Conservation (phyloP, 2,888 invertebrate species). For the Norana najaformis region DNA sequence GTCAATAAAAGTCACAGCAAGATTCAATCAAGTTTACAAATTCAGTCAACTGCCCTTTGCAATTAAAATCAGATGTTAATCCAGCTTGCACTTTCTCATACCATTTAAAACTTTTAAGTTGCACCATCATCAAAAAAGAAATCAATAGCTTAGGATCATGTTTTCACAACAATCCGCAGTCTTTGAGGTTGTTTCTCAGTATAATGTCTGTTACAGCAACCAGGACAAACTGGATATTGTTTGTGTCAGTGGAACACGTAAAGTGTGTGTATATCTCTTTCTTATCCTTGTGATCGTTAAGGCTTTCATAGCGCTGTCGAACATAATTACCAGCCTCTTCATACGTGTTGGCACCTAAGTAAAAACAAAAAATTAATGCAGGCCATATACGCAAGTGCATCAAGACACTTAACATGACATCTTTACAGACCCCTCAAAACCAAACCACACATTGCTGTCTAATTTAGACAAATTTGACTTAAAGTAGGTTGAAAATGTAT, state of each 20-base stretch:
- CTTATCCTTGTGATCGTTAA: constrained; percentile 66
- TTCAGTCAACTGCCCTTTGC: background rate
- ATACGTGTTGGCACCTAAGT: constrained; percentile 75
- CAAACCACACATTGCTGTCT: background rate
- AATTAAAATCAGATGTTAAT: background rate
- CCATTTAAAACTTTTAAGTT: background rate
- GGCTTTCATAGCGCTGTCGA: constrained; percentile 83
- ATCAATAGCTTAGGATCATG: background rate
- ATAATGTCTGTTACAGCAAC: constrained; percentile 32
- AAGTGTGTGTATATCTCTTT: constrained; percentile 32
- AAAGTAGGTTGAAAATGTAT: background rate
- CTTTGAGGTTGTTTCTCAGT: constrained; percentile 33
- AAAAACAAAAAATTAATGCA: background rate
- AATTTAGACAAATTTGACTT: background rate
- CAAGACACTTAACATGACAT: background rate
- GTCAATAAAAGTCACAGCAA: background rate
- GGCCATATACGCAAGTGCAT: background rate
- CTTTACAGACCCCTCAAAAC: background rate
- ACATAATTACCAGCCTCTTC: constrained; percentile 86
- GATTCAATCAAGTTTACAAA: background rate
- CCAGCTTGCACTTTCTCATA: background rate
- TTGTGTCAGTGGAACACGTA: constrained; percentile 35
- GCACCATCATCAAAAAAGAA: background rate
- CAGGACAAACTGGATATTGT: constrained; percentile 29
- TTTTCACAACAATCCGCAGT: constrained; percentile 31